These are phyloP conservation scores for Lamellibrachia luymesi DNA, from an alignment of 1,140 invertebrate species.

Conservation along the genomic window DNA sequence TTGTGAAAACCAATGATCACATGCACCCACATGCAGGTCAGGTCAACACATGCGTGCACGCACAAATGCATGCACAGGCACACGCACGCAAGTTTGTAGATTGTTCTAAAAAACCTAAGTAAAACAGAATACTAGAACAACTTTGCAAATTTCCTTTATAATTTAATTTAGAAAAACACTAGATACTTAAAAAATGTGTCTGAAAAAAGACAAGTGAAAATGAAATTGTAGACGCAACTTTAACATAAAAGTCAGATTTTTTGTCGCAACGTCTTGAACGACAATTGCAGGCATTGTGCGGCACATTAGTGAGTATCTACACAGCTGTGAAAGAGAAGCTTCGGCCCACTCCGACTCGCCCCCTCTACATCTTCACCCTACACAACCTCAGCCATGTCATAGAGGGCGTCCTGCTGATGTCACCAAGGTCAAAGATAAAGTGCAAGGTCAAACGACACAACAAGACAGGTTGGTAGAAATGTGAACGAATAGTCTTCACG, in stretches of 20 bases:
- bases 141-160: not conserved
- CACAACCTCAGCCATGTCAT: constrained; percentile 49
- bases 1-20: too few species aligned
- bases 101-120: too few species aligned
- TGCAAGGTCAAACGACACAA: not conserved
- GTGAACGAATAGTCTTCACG: too few species aligned
- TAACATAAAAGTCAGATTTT: not conserved
- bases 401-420: constrained; percentile 53
- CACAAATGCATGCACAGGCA: too few species aligned
- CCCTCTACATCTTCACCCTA: constrained; percentile 53
- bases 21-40: too few species aligned
- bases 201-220: not conserved
- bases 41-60: too few species aligned
- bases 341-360: constrained; percentile 45
- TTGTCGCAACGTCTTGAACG: not conserved
- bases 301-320: constrained; percentile 43
- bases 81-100: too few species aligned
- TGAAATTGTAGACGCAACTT: not conserved
- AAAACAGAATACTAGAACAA: not conserved
- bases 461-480: not conserved
- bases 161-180: too few species aligned
- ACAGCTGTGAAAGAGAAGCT: constrained; percentile 43
- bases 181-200: not conserved
- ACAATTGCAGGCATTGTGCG: not conserved
- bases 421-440: constrained; percentile 41